Evolutionary conservation across 2,113 vertebrate genomes (phyloP).

Genomic region (Junco hyemalis): DNA sequence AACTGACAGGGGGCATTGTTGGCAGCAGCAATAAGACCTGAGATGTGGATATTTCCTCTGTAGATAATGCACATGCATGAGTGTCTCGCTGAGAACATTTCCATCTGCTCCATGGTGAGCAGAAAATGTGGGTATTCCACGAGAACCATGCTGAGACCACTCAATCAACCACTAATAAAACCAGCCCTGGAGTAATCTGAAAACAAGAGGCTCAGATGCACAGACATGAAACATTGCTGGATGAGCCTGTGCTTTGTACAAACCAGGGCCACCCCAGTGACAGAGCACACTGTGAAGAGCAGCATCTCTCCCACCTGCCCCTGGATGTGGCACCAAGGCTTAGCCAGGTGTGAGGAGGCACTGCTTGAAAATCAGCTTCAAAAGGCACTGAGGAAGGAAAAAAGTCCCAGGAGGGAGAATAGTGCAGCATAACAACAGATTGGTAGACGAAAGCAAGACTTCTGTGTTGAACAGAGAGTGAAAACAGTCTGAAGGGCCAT

Average conservation of each 20-base stretch:
- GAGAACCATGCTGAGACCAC: conserved; percentile 32
- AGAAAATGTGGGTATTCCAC: conserved; percentile 29
- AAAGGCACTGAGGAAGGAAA: background rate
- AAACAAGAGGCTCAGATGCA: conserved; percentile 33
- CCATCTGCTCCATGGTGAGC: conserved; percentile 14
- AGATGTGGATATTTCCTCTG: conserved; percentile 27
- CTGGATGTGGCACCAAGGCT: background rate
- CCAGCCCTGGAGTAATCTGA: background rate
- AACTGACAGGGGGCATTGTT: background rate
- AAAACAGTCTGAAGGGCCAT: background rate
- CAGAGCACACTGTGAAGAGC: background rate
- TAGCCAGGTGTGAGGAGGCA: background rate
- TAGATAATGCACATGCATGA: conserved; percentile 38
- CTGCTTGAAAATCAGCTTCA: background rate
- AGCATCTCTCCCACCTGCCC: background rate
- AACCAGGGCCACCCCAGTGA: background rate
- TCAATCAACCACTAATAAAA: conserved; percentile 46
- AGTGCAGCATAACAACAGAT: background rate
- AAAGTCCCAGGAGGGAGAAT: background rate
- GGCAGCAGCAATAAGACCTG: background rate
- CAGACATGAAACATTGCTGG: background rate
- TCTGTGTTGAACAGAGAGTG: background rate
- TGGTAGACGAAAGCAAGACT: background rate
- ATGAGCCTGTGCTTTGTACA: background rate
- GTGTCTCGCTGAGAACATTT: conserved; percentile 32